Conservation (phyloP, 2,888 invertebrate genomes). For the Lasioglossum leucozonium region DNA sequence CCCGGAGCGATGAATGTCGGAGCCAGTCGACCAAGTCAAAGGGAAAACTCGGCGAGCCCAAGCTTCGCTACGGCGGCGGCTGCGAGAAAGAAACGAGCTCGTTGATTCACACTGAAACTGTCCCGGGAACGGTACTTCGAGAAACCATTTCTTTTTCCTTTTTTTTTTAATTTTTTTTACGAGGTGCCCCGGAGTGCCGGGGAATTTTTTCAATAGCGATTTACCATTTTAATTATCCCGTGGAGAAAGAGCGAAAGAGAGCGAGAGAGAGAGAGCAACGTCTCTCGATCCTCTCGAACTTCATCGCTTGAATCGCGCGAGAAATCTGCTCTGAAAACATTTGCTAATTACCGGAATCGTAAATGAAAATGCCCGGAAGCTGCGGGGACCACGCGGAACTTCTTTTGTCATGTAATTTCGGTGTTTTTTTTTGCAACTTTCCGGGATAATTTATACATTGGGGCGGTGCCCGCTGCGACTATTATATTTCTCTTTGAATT, state of each 20-base stretch:
- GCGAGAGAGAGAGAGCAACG: not conserved
- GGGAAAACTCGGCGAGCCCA: constrained; percentile 34
- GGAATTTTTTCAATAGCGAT: not conserved
- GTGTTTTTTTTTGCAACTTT: not conserved
- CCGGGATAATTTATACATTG: not conserved
- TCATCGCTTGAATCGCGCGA: not conserved
- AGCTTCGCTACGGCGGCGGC: not conserved
- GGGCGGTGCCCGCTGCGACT: not conserved
- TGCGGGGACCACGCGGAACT: not conserved
- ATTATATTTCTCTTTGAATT: not conserved
- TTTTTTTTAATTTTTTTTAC: not conserved
- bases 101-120: constrained; percentile 30
- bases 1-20: constrained; percentile 53
- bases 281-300: not conserved
- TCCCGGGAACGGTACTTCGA: constrained; percentile 31
- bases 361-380: not conserved
- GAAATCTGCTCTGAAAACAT: not conserved
- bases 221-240: constrained; percentile 24
- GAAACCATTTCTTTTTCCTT: constrained; percentile 22
- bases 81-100: constrained; percentile 29
- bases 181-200: not conserved
- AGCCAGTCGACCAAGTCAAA: constrained; percentile 53
- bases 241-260: too few relatives aligned
- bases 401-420: not conserved
- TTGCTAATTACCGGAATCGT: not conserved